A percentile compares a stretch with the other conserved stretches of the same genome.
Evolutionary conservation across 2,113 vertebrate genomes (phyloP).

Genomic region (Theristicus caerulescens): DNA sequence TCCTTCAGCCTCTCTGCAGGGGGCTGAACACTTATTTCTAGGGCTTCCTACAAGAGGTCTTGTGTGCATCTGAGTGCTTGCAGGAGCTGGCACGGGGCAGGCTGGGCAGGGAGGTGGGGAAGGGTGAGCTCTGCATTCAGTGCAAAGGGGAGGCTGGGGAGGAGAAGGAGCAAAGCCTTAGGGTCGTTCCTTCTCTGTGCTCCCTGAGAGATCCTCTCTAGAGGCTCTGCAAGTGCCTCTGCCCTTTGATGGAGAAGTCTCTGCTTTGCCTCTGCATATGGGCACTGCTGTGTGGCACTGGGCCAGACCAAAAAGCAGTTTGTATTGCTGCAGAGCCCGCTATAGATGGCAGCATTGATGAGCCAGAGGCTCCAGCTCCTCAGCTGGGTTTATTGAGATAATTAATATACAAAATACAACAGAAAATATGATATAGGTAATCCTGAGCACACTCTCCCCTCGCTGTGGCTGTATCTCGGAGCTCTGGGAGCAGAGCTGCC

Average conservation of each 20-base stretch:
- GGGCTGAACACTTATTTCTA: neutral
- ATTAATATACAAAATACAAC: neutral
- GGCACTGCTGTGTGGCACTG: fast-evolving
- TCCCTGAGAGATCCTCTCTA: neutral
- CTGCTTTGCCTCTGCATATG: fast-evolving
- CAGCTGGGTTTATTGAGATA: neutral
- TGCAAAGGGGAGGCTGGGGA: fast-evolving
- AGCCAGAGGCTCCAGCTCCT: neutral
- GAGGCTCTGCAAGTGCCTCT: fast-evolving
- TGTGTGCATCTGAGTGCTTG: fast-evolving
- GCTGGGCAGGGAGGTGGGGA: neutral
- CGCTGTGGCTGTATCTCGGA: neutral
- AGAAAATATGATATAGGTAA: neutral
- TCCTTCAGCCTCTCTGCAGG: neutral
- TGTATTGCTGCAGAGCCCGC: neutral
- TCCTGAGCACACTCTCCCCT: neutral
- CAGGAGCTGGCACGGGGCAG: fast-evolving
- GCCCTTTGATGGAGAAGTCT: neutral
- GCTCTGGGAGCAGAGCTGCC: neutral
- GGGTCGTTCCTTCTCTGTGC: neutral
- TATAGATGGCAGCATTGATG: slow-evolving; percentile 70
- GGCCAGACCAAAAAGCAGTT: neutral
- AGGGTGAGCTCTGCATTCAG: fast-evolving
- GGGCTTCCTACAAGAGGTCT: neutral
- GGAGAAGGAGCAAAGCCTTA: neutral